Evolutionary conservation across 1,140 invertebrate genomes (phyloP).

Genomic region (Caenorhabditis elegans): WBcel235 BX284602.5:10314501-10315000

Average conservation of each 20-base stretch:
- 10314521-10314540: no score
- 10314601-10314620: background rate
- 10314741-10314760: background rate
- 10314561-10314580: background rate
- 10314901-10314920: background rate
- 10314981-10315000: background rate
- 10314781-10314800: background rate
- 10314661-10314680: background rate
- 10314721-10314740: background rate
- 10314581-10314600: background rate
- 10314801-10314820: background rate
- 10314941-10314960: conserved; percentile 15
- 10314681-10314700: conserved; percentile 3
- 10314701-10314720: conserved; percentile 9
- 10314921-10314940: background rate
- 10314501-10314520: no score
- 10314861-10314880: no score
- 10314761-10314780: background rate
- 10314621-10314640: background rate
- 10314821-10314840: background rate
- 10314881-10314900: no score
- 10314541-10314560: background rate
- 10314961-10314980: background rate
- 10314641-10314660: background rate
- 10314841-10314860: background rate